Evolutionary conservation across 2,888 invertebrate genomes (phyloP), one percentile per base, ranked within the genome.

Genomic region (Laothoe populi): DNA sequence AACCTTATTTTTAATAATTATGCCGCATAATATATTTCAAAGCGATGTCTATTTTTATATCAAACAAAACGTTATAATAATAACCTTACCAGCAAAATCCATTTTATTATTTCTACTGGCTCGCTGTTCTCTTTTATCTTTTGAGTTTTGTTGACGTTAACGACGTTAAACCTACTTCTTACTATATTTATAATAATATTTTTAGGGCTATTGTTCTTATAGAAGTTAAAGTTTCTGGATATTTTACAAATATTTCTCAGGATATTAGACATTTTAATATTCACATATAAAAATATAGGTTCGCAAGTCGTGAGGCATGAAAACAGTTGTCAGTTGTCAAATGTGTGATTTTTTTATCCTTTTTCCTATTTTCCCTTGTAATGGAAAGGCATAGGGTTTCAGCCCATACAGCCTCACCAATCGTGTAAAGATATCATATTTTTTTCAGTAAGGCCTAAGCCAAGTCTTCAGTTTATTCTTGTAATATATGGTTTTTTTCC

Each of bases 91-190:
- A 91, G 65, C 64, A 92, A 73, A 23, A 92, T 75, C 90, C 90
- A 92, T 78, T 92, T 91, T 67, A 84, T 78, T 48, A 86, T 70
- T 77, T 90, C 88, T 2, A 82, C 79, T 7, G 88, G 84, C 64
- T 90, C 87, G 61, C 85, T 84, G 26, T 82, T 82, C 8, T 21
- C 21, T 24, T 40, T 26, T n/a, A 40, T 64, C 66, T 75, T 83
- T 19, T 77, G 76, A 2, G 81, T 64, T 69, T 77, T 84, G 31
- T 86, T 66, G 21, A 79, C 66, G 67, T 84, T 81, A 7, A 75
- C 71, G 23, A 80, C 62, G 57, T 78, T 79, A 44, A 80, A 72
- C 60, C 86, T 85, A 48, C 67, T 70, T 66, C 84, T 79, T 42
- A 81, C 64, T 31, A 75, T 63, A 61, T 74, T 80, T 61, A 75